Evolutionary conservation across 2,888 invertebrate species (phyloP).

Genomic region (Standfussiana lucernea): DNA sequence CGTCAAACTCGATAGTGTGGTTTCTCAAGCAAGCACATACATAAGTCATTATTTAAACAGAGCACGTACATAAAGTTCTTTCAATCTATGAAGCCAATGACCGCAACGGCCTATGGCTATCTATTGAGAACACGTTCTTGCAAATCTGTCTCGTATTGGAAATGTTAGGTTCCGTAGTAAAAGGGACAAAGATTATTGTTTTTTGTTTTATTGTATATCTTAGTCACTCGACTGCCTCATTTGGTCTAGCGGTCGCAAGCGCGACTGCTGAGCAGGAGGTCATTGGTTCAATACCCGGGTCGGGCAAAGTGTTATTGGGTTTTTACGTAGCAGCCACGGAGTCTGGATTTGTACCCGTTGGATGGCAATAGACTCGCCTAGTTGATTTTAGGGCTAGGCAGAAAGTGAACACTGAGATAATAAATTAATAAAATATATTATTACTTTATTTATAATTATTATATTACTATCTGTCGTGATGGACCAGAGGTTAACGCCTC

Average conservation of each 20-base stretch:
- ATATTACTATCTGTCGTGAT: too few species aligned
- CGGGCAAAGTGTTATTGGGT: too few species aligned
- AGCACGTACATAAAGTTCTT: slow-evolving; percentile 31
- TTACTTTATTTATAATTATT: too few species aligned
- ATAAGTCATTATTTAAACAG: slow-evolving; percentile 12
- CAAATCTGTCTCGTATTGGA: slow-evolving; percentile 4
- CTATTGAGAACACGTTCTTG: slow-evolving; percentile 25
- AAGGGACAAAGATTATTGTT: background rate
- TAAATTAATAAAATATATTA: background rate
- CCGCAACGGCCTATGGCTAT: slow-evolving; percentile 34
- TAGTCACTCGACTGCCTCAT: too few species aligned
- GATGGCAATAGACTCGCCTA: too few species aligned
- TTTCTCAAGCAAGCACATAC: slow-evolving; percentile 15
- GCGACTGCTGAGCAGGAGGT: too few species aligned
- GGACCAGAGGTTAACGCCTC: background rate
- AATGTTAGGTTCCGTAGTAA: slow-evolving; percentile 46
- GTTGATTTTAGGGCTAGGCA: too few species aligned
- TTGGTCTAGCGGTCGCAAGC: too few species aligned
- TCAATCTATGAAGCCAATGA: slow-evolving; percentile 45
- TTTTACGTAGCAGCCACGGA: too few species aligned
- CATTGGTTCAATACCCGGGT: too few species aligned
- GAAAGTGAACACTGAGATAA: background rate
- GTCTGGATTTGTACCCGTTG: too few species aligned
- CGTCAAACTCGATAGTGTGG: background rate
- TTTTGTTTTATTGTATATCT: background rate